Conservation (phyloP, 2,888 invertebrate genomes). For the Steinernema hermaphroditum region DNA sequence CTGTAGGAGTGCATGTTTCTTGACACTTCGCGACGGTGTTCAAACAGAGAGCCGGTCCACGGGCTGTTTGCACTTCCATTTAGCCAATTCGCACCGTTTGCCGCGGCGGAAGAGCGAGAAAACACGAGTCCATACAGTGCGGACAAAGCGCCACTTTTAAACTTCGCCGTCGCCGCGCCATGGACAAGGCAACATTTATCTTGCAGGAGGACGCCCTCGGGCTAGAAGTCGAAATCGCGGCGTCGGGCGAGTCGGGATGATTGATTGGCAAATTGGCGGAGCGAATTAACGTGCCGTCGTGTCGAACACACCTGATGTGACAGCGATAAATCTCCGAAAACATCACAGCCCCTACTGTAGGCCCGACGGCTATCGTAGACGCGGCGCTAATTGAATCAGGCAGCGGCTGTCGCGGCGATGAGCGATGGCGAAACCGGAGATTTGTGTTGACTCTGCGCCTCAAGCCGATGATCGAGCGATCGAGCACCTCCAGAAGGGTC, state of each 20-base stretch:
- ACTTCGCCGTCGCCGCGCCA: constrained; percentile 3
- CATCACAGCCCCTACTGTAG: background rate
- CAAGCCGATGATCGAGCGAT: too few relatives aligned
- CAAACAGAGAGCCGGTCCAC: constrained; percentile 4
- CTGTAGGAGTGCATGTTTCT: constrained; percentile 14
- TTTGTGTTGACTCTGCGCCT: background rate
- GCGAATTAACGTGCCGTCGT: constrained; percentile 14
- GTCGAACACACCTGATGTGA: constrained; percentile 26
- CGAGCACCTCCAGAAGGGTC: too few relatives aligned
- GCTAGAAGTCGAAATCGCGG: background rate
- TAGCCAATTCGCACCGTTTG: background rate
- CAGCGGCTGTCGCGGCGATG: constrained; percentile 9
- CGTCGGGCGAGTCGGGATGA: background rate
- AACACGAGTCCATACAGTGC: too few relatives aligned
- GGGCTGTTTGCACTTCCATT: constrained; percentile 20
- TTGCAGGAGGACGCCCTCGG: background rate
- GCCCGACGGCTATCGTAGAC: background rate
- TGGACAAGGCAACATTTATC: constrained; percentile 5
- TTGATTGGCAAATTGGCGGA: constrained; percentile 23
- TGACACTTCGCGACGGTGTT: constrained; percentile 2
- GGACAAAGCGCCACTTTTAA: background rate
- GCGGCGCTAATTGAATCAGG: constrained; percentile 24
- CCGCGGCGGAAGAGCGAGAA: too few relatives aligned
- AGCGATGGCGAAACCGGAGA: constrained; percentile 14
- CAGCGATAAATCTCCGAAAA: constrained; percentile 10